A percentile compares a stretch with the other conserved stretches of the same genome.
Evolutionary conservation across 2,113 vertebrate genomes (phyloP).

Genomic region (Helogale parvula): DNA sequence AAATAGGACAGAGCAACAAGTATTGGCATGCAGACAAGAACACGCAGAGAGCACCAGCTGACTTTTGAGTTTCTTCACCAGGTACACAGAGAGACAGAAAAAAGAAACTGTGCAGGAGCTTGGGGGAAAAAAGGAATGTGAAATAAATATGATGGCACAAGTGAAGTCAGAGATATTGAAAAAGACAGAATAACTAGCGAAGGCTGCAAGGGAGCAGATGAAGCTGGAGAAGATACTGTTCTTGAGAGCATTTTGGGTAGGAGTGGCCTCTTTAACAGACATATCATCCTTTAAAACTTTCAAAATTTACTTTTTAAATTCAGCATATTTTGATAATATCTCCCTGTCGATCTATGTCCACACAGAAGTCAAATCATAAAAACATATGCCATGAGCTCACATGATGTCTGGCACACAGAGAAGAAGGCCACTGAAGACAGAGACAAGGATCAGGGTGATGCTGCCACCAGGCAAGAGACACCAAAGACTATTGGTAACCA

Average conservation of each 20-base stretch:
- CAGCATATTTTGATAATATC: not conserved
- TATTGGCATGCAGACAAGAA: conserved; percentile 21
- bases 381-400: not conserved
- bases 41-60: not conserved
- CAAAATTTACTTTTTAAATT: not conserved
- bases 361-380: not conserved
- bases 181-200: not conserved
- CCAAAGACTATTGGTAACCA: not conserved
- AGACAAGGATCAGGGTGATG: not conserved
- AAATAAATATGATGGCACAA: not conserved
- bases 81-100: not conserved
- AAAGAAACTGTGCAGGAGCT: not conserved
- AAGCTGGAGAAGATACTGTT: not conserved
- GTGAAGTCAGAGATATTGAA: not conserved
- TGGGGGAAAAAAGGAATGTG: not conserved
- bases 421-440: not conserved
- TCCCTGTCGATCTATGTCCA: not conserved
- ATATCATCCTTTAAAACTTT: not conserved
- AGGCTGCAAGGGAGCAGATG: not conserved
- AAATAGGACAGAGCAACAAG: conserved; percentile 48
- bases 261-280: not conserved
- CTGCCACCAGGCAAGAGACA: not conserved
- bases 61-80: conserved; percentile 15
- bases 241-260: not conserved
- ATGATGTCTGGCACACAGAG: not conserved